Evolutionary conservation across 2,888 invertebrate species (phyloP).

Genomic region (Allolobophora icterica): DNA sequence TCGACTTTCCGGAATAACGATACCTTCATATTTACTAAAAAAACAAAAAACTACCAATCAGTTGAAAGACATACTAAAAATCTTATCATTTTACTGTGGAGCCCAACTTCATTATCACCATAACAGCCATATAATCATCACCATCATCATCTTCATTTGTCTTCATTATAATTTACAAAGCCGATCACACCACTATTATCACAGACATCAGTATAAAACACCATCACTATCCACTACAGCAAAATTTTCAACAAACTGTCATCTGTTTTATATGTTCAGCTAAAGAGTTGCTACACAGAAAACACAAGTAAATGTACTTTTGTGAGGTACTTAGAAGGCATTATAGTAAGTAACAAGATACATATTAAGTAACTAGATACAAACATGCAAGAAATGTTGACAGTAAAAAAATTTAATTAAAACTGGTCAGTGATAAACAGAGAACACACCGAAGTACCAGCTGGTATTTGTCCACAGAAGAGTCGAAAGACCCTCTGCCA

Average conservation of each 20-base stretch:
- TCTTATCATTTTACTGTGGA: no score
- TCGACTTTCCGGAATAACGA: constrained; percentile 81
- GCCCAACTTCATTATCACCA: no score
- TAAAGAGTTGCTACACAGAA: background rate
- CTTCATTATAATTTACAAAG: no score
- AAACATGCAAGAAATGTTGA: background rate
- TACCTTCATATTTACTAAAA: constrained; percentile 83
- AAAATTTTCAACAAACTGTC: background rate
- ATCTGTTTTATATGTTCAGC: background rate
- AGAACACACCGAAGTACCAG: background rate
- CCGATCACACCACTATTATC: background rate
- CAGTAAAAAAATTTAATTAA: background rate
- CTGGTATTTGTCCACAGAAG: background rate
- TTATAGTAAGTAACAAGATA: no score
- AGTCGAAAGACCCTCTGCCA: constrained; percentile 36
- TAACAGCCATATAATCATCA: no score
- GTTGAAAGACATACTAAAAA: background rate
- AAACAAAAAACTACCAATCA: background rate
- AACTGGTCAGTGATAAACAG: background rate
- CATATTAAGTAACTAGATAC: no score
- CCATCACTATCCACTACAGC: background rate
- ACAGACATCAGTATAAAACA: background rate
- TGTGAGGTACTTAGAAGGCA: no score
- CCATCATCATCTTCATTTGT: no score
- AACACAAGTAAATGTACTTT: no score